Evolutionary conservation across 2,797 vertebrate genomes (phyloP), one percentile per base, ranked within the genome.

Genomic region (Trematomus bernacchii): DNA sequence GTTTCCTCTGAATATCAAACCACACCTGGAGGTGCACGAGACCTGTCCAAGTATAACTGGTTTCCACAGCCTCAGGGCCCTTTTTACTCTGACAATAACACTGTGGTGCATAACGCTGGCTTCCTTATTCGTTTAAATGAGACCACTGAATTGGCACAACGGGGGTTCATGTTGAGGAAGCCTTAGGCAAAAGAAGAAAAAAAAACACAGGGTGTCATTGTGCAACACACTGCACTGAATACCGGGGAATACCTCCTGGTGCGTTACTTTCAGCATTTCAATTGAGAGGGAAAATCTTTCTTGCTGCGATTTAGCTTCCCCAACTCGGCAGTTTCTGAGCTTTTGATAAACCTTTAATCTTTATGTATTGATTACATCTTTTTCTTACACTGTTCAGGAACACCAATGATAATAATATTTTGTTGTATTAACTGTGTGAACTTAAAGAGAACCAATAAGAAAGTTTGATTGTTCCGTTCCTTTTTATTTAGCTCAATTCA

Each of bases 11-110:
- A 57, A 79, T 76, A 82, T 83, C 60, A 85, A 76, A 85, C 40
- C 65, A 65, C 82, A 90, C 85, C 77, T 84, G 79, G 71, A 71
- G 66, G 55, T 73, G 58, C 66, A 66, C 46, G 70, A 73, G 66
- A 10, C 57, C 47, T 10, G 61, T 67, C 73, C 75, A 74, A 64
- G 71, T 66, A 66, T 58, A 76, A 83, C 72, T 80, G 63, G 75
- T 66, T 83, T 87, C 76, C 63, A 63, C 68, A 59, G 71, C 82
- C 73, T 63, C 14, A 0, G 68, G 80, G 76, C 37, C 18, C 54
- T 48, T 71, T 83, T 77, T 30, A 30, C 51, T 73, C 48, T 42
- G 75, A 82, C 72, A 73, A 46, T 59, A 66, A 71, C 27, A 47
- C 50, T 50, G 71, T 2, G 2, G 58, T 14, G 37, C 72, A 61